These are phyloP conservation scores for Ips typographus DNA, from an alignment of 1,140 invertebrate species.

Conservation along the genomic window DNA sequence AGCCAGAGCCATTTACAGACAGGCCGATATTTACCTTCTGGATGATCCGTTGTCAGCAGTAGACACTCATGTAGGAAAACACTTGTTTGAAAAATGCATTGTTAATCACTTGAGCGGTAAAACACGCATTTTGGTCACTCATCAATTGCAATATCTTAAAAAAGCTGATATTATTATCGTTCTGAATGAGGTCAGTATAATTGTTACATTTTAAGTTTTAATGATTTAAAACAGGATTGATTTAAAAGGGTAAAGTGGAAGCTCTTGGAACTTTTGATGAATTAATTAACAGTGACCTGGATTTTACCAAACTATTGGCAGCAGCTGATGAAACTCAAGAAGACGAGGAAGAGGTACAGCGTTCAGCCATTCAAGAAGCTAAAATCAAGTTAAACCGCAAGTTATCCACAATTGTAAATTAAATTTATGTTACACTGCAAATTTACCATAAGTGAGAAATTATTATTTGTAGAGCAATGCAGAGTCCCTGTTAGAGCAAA, in stretches of 20 bases:
- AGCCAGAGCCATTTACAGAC: constrained; percentile 78
- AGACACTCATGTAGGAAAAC: constrained; percentile 71
- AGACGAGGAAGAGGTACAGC: constrained; percentile 30
- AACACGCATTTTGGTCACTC: constrained; percentile 78
- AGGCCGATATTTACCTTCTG: constrained; percentile 87
- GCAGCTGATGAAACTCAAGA: constrained; percentile 50
- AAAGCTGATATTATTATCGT: constrained; percentile 75
- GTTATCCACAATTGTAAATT: constrained; percentile 17
- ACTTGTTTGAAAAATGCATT: constrained; percentile 69
- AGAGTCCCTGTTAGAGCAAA: constrained; percentile 26
- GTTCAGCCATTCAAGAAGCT: constrained; percentile 21
- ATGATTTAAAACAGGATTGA: constrained; percentile 6
- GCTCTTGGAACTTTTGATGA: constrained; percentile 60
- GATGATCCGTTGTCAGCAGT: constrained; percentile 97
- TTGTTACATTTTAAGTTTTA: background rate
- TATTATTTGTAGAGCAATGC: constrained; percentile 14
- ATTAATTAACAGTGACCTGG: constrained; percentile 55
- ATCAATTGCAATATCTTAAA: constrained; percentile 80
- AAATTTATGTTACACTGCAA: no score
- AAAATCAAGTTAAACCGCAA: constrained; percentile 20
- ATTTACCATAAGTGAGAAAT: background rate
- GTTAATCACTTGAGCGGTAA: constrained; percentile 59
- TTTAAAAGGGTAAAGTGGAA: constrained; percentile 56
- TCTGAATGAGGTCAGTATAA: constrained; percentile 64
- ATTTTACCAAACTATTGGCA: constrained; percentile 58